A percentile compares a stretch with the other conserved stretches of the same genome.
Conservation (phyloP, 1,140 invertebrate genomes). For the Steinernema khuongi region DNA sequence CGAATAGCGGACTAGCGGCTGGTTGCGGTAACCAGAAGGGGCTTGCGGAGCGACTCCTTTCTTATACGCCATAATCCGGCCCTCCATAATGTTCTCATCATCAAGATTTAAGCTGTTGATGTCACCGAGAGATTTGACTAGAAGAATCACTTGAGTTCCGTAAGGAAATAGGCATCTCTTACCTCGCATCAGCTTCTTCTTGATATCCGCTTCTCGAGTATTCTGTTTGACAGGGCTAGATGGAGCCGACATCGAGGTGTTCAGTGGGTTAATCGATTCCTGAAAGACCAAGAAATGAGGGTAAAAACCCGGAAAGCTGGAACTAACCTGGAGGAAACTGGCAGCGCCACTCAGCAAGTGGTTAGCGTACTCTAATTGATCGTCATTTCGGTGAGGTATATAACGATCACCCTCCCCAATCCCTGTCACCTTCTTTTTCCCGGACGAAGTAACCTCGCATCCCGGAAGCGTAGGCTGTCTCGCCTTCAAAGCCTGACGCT, state of each 20-base stretch:
- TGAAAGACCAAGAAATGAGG: not conserved
- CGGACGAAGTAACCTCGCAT: not conserved
- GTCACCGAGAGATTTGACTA: not conserved
- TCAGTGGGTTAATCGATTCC: not conserved
- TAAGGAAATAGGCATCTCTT: not conserved
- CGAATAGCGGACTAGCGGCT: not conserved
- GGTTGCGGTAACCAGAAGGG: not conserved
- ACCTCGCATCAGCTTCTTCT: not conserved
- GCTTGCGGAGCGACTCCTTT: not conserved
- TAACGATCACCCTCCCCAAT: not conserved
- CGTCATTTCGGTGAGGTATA: not conserved
- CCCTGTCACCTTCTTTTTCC: not conserved
- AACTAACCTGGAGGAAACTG: not conserved
- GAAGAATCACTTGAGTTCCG: not conserved
- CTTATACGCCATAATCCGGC: not conserved
- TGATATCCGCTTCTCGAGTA: not conserved
- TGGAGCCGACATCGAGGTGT: not conserved
- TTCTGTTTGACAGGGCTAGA: not conserved
- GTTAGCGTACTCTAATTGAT: not conserved
- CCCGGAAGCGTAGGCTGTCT: not conserved
- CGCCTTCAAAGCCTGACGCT: not conserved
- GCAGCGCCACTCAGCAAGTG: not conserved
- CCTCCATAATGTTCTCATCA: too few species aligned
- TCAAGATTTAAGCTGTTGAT: not conserved
- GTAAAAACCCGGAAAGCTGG: not conserved